phyloP scores from a whole-genome alignment of 2,797 vertebrate species.

The Lycodopsis pacificus region DNA sequence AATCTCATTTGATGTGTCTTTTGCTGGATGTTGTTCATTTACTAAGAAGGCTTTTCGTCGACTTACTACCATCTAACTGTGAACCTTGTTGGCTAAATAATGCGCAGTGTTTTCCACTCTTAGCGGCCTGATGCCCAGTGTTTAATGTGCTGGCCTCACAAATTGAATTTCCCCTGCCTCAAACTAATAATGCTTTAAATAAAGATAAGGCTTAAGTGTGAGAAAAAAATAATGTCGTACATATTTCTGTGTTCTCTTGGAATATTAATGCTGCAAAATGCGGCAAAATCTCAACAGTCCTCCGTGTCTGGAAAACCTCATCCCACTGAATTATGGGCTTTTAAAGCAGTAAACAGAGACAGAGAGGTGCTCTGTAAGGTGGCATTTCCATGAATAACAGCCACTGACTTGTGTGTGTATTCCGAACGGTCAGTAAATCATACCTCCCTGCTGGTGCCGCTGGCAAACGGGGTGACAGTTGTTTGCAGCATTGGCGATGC shows the following conservation, averaged over 20 bases:
- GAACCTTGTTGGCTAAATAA: constrained; percentile 17
- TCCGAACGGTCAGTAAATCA: constrained; percentile 64
- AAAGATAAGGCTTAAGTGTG: constrained; percentile 11
- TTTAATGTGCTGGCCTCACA: constrained; percentile 29
- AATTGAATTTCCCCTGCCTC: constrained; percentile 29
- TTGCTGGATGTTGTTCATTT: constrained; percentile 25
- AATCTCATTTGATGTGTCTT: constrained; percentile 25
- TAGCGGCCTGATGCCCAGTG: constrained; percentile 1
- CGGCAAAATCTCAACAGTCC: constrained; percentile 45
- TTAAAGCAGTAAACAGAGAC: constrained; percentile 56
- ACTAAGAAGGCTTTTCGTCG: constrained; percentile 17
- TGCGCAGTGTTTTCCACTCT: constrained; percentile 21
- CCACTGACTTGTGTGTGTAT: constrained; percentile 46
- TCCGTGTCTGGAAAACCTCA: constrained; percentile 39
- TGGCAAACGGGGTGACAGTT: constrained; percentile 55
- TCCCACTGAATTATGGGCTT: constrained; percentile 62
- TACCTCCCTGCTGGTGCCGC: constrained; percentile 40
- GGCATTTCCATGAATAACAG: constrained; percentile 63
- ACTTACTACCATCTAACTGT: constrained; percentile 29
- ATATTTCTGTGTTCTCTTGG: constrained; percentile 22
- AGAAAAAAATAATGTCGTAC: background rate
- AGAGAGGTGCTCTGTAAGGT: constrained; percentile 32
- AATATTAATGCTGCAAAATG: constrained; percentile 59
- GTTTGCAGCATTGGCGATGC: constrained; percentile 29
- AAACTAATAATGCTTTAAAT: constrained; percentile 28